phyloP scores from a whole-genome alignment of 2,888 invertebrate species.

The Ethmia dodecea region DNA sequence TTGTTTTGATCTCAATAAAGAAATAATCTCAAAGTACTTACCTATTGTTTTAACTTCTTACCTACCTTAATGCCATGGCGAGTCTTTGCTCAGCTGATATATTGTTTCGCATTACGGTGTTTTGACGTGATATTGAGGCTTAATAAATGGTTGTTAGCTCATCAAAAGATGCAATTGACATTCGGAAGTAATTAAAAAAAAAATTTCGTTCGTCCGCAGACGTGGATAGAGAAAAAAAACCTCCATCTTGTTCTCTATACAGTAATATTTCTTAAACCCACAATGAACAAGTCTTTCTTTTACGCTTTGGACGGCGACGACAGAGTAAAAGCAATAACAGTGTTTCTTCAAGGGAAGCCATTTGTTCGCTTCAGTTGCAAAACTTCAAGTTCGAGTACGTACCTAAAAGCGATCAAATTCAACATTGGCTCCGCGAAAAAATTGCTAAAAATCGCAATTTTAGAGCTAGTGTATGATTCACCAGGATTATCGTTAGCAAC shows the following conservation, averaged over 20 bases:
- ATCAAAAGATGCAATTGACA: conserved; percentile 12
- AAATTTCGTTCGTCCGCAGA: not conserved
- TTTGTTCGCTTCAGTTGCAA: too few relatives aligned
- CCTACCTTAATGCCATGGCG: conserved; percentile 3
- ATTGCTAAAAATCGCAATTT: too few relatives aligned
- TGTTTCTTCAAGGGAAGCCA: too few relatives aligned
- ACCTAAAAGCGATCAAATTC: not conserved
- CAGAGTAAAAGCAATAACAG: not conserved
- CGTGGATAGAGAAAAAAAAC: conserved; percentile 8
- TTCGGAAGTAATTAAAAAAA: conserved; percentile 3
- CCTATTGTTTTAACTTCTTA: not conserved
- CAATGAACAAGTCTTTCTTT: conserved; percentile 7
- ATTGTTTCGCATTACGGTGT: conserved; percentile 12
- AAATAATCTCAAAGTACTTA: conserved; percentile 1
- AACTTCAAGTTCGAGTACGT: too few relatives aligned
- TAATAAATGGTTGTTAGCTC: conserved; percentile 13
- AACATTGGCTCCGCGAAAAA: not conserved
- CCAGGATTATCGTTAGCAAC: too few relatives aligned
- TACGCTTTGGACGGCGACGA: conserved; percentile 1
- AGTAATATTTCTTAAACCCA: conserved; percentile 2
- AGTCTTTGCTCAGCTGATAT: conserved; percentile 13
- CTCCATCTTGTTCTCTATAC: conserved; percentile 5
- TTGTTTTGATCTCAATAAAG: conserved; percentile 1
- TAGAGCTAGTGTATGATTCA: too few relatives aligned
- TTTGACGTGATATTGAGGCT: conserved; percentile 9